Evolutionary conservation across 2,797 vertebrate species (phyloP).

Genomic region (Schizothorax lantsangensis): DNA sequence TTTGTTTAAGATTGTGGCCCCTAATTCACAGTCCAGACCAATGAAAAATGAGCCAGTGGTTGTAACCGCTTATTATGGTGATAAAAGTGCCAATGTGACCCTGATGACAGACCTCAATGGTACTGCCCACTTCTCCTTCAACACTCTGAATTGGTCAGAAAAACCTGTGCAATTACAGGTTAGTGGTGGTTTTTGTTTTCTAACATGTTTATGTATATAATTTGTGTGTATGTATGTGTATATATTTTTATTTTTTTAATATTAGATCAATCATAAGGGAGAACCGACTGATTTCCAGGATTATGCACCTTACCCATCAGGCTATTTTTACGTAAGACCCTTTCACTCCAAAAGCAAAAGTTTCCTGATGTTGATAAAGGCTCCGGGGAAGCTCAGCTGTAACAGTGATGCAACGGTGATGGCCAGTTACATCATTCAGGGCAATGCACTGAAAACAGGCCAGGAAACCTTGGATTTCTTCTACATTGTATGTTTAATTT

Average conservation of each 20-base stretch:
- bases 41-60: slow-evolving; percentile 74
- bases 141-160: slow-evolving; percentile 74
- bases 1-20: slow-evolving; percentile 77
- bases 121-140: slow-evolving; percentile 78
- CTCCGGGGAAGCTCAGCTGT: slow-evolving; percentile 72
- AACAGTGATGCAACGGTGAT: slow-evolving; percentile 62
- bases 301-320: slow-evolving; percentile 55
- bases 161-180: slow-evolving; percentile 73
- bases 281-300: neutral
- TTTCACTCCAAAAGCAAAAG: slow-evolving; percentile 86
- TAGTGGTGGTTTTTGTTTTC: slow-evolving; percentile 47
- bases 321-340: slow-evolving; percentile 29
- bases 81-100: slow-evolving; percentile 52
- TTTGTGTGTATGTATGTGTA: no score
- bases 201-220: neutral
- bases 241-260: no score
- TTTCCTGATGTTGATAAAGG: slow-evolving; percentile 79
- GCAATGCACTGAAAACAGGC: slow-evolving; percentile 67
- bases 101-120: slow-evolving; percentile 79
- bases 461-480: slow-evolving; percentile 75
- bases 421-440: slow-evolving; percentile 78
- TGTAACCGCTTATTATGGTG: slow-evolving; percentile 60
- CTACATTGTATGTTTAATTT: slow-evolving; percentile 81
- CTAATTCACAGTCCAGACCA: slow-evolving; percentile 68
- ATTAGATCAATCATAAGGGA: slow-evolving; percentile 68